A percentile compares a stretch with the other conserved stretches of the same genome.
Conservation (phyloP, 2,888 invertebrate species). For the Amphipoea oculea region DNA sequence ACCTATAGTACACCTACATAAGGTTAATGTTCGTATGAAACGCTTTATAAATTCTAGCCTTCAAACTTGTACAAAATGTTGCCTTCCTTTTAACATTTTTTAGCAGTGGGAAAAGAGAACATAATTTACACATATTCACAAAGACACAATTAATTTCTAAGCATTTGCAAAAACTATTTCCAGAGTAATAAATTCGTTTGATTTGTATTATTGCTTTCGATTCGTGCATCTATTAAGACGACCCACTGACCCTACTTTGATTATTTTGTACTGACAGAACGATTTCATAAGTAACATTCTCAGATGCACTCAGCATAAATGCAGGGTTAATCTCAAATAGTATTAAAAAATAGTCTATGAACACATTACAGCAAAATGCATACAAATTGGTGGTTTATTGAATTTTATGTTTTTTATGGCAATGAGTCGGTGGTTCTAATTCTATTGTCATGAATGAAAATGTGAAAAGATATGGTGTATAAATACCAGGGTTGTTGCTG, state of each 20-base stretch:
- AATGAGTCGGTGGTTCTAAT: constrained; percentile 59
- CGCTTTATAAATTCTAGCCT: not conserved
- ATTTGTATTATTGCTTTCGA: constrained; percentile 5
- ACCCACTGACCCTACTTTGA: not conserved
- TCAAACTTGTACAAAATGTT: constrained; percentile 1
- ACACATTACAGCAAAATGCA: constrained; percentile 36
- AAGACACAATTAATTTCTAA: not conserved
- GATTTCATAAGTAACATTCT: not conserved
- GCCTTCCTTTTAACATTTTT: not conserved
- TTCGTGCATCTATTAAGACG: not conserved
- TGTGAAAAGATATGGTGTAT: not conserved
- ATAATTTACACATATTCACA: not conserved
- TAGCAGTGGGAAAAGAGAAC: not conserved
- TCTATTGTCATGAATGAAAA: constrained; percentile 44
- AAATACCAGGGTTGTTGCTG: too few relatives aligned
- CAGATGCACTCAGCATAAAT: not conserved
- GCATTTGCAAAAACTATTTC: not conserved
- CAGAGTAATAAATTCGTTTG: not conserved
- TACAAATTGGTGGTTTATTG: constrained; percentile 14
- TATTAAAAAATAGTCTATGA: constrained; percentile 23
- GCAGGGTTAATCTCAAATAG: constrained; percentile 21
- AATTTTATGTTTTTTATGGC: constrained; percentile 42
- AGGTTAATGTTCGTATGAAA: too few relatives aligned
- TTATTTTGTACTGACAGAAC: constrained; percentile 13
- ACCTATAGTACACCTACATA: not conserved